These are phyloP conservation scores for Natator depressus DNA, from an alignment of 2,113 vertebrate genomes.

Conservation along the genomic window DNA sequence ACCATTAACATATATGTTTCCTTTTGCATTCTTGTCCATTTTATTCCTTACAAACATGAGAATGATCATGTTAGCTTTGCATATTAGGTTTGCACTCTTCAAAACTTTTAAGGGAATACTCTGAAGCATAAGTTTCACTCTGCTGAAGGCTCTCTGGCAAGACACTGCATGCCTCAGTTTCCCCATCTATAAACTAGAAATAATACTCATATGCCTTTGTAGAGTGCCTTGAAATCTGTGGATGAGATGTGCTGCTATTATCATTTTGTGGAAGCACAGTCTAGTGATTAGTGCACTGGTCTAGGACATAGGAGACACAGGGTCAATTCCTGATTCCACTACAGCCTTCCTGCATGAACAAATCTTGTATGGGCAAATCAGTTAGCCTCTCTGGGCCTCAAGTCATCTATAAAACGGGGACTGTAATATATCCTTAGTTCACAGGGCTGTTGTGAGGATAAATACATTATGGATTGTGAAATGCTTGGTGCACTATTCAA, in stretches of 20 bases:
- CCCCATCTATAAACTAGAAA: not conserved
- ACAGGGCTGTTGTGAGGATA: not conserved
- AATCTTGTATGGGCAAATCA: not conserved
- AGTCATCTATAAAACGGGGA: not conserved
- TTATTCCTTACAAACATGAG: not conserved
- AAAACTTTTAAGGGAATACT: not conserved
- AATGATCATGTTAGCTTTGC: not conserved
- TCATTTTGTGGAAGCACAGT: not conserved
- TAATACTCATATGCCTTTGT: not conserved
- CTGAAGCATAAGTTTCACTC: not conserved
- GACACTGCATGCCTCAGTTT: slow-evolving; percentile 12
- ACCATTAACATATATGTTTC: not conserved
- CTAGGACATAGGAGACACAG: too few species aligned
- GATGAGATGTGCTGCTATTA: not conserved
- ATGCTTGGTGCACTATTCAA: not conserved
- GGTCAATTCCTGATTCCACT: too few species aligned
- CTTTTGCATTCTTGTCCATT: not conserved
- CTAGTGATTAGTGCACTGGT: not conserved
- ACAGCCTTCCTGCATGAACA: not conserved
- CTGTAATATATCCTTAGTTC: not conserved
- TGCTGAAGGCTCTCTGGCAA: not conserved
- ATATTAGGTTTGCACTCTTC: not conserved
- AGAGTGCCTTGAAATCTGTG: not conserved
- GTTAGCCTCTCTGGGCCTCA: not conserved
- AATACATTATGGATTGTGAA: not conserved